Evolutionary conservation across 2,113 vertebrate genomes (phyloP).

Genomic region (Zosterops hypoxanthus): DNA sequence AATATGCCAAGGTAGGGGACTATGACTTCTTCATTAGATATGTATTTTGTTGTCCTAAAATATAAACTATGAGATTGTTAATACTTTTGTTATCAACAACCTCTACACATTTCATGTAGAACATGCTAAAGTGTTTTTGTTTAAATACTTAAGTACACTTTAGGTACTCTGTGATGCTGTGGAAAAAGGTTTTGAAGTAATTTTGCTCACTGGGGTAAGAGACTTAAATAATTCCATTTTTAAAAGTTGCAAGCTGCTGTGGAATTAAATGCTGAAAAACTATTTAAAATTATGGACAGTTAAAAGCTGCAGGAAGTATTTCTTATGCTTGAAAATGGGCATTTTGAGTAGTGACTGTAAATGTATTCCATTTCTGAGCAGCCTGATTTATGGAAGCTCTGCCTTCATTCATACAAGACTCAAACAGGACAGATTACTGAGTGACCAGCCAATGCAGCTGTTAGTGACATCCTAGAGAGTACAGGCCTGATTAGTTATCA

Average conservation of each 20-base stretch:
- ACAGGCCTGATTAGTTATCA: neutral
- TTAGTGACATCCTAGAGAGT: neutral
- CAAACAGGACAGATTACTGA: neutral
- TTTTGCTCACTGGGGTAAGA: neutral
- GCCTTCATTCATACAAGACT: neutral
- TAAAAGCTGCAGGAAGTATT: neutral
- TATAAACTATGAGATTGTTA: neutral
- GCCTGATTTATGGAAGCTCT: neutral
- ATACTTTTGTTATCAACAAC: neutral
- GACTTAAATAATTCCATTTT: neutral
- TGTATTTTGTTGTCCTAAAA: neutral
- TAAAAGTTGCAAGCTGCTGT: neutral
- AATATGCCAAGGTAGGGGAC: neutral
- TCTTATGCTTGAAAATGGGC: neutral
- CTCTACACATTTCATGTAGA: neutral
- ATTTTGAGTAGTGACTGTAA: neutral
- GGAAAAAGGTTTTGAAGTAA: neutral
- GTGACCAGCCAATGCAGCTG: conserved; percentile 10
- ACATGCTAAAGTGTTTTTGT: neutral
- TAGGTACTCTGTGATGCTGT: neutral
- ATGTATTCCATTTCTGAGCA: neutral
- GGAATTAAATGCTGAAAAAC: neutral
- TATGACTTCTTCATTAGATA: neutral
- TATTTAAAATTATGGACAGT: neutral
- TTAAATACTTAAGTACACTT: neutral